phyloP scores from a whole-genome alignment of 2,797 vertebrate genomes.

The Muraenolepis orangiensis region DNA sequence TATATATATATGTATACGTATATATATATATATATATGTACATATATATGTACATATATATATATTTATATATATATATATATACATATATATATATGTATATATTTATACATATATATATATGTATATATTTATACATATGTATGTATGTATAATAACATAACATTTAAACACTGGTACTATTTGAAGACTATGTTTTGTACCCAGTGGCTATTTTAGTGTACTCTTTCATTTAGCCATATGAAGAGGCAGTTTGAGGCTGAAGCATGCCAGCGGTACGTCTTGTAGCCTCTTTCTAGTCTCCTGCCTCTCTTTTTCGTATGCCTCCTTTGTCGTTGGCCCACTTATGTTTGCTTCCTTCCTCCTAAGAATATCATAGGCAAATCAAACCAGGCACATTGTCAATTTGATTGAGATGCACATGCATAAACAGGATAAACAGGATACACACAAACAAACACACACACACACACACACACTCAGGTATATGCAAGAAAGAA shows the following conservation, averaged over 20 bases:
- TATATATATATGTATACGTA: no score
- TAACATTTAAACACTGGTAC: no score
- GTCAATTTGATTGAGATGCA: conserved; percentile 21
- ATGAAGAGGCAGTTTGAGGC: conserved; percentile 39
- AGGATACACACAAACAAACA: conserved; percentile 11
- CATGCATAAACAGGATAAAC: conserved; percentile 7
- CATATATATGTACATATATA: no score
- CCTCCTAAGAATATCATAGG: conserved; percentile 18
- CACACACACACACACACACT: conserved; percentile 8
- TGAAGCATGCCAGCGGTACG: conserved; percentile 47
- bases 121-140: no score
- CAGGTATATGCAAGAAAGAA: not conserved
- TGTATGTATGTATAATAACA: no score
- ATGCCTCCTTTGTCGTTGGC: conserved; percentile 29
- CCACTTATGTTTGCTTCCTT: conserved; percentile 30
- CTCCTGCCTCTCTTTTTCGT: conserved; percentile 2
- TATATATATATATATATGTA: no score
- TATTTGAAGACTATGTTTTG: conserved; percentile 49
- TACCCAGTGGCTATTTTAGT: conserved; percentile 50
- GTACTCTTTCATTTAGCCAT: conserved; percentile 47
- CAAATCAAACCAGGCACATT: conserved; percentile 27
- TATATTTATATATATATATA: no score
- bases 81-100: no score
- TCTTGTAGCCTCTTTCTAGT: conserved; percentile 27
- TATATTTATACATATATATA: no score